phyloP scores from a whole-genome alignment of 2,113 vertebrate genomes.

The Apeltes quadracus region DNA sequence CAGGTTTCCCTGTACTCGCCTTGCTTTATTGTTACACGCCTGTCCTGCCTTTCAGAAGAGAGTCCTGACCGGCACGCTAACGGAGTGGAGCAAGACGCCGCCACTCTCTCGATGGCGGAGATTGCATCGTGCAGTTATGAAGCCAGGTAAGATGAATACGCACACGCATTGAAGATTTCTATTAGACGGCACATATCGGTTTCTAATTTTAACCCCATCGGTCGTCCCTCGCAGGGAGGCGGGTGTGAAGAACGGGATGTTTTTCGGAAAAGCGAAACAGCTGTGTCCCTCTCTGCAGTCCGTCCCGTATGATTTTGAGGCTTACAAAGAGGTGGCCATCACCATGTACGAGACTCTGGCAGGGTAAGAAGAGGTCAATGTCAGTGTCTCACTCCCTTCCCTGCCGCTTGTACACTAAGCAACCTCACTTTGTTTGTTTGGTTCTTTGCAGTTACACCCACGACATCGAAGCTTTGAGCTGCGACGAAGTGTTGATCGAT shows the following conservation, averaged over 20 bases:
- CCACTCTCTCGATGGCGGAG: slow-evolving; percentile 93
- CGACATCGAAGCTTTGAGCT: slow-evolving; percentile 97
- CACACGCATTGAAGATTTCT: too few relatives aligned
- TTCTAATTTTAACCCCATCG: background rate
- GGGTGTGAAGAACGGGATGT: slow-evolving; percentile 97
- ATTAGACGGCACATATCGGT: background rate
- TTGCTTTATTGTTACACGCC: slow-evolving; percentile 2
- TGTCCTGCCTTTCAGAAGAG: slow-evolving; percentile 69
- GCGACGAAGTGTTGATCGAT: slow-evolving; percentile 95
- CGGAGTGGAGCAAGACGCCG: slow-evolving; percentile 76
- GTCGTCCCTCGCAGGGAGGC: slow-evolving; percentile 82
- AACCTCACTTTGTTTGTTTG: background rate
- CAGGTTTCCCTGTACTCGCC: background rate
- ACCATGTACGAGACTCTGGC: slow-evolving; percentile 92
- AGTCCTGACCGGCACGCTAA: slow-evolving; percentile 76
- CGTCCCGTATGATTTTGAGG: slow-evolving; percentile 93
- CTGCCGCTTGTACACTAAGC: background rate
- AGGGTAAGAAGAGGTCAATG: slow-evolving; percentile 79
- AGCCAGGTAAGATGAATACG: slow-evolving; percentile 84
- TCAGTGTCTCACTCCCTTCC: background rate
- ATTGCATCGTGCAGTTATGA: slow-evolving; percentile 99
- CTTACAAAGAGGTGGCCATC: slow-evolving; percentile 92
- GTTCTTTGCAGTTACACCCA: slow-evolving; percentile 88
- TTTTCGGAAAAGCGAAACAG: slow-evolving; percentile 94
- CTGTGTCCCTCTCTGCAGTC: slow-evolving; percentile 91